Conservation (phyloP, 2,113 vertebrate genomes). For the Psettodes erumei region DNA sequence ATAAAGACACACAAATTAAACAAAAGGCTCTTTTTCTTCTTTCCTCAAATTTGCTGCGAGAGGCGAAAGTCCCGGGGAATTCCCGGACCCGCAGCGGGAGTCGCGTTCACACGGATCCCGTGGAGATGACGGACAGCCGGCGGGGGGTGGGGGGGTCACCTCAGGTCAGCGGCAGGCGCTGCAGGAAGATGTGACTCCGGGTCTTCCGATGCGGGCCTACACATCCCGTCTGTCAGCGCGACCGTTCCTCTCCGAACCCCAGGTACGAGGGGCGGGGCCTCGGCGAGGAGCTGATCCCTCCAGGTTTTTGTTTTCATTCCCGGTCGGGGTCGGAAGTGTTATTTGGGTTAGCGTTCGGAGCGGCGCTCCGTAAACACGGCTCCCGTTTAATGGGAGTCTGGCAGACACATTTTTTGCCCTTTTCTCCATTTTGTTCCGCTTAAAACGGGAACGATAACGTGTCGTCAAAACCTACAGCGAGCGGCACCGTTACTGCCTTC, state of each 20-base stretch:
- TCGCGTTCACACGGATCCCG: constrained; percentile 66
- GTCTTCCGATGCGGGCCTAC: constrained; percentile 72
- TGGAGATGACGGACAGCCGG: constrained; percentile 43
- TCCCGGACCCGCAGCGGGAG: constrained; percentile 40
- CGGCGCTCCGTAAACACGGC: constrained; percentile 54
- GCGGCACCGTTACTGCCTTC: constrained; percentile 14
- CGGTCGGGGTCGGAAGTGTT: constrained; percentile 70
- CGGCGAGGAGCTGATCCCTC: constrained; percentile 10
- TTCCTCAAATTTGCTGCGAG: constrained; percentile 33
- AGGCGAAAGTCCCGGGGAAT: constrained; percentile 22
- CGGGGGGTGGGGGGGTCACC: no score
- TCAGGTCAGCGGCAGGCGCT: constrained; percentile 68
- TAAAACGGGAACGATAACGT: constrained; percentile 62
- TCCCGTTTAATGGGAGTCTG: constrained; percentile 63
- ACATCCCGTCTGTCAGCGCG: constrained; percentile 76
- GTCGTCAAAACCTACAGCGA: constrained; percentile 18
- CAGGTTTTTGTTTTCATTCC: constrained; percentile 74
- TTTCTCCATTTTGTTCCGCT: constrained; percentile 21
- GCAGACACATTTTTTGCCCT: constrained; percentile 40
- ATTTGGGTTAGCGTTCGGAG: constrained; percentile 74
- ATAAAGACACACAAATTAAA: constrained; percentile 16
- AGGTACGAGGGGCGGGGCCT: constrained; percentile 45
- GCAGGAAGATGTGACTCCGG: constrained; percentile 72
- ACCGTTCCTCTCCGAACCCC: constrained; percentile 13
- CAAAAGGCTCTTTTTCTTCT: constrained; percentile 44